Conservation (phyloP, 2,113 vertebrate species). For the Forbesichthys agassizii region DNA sequence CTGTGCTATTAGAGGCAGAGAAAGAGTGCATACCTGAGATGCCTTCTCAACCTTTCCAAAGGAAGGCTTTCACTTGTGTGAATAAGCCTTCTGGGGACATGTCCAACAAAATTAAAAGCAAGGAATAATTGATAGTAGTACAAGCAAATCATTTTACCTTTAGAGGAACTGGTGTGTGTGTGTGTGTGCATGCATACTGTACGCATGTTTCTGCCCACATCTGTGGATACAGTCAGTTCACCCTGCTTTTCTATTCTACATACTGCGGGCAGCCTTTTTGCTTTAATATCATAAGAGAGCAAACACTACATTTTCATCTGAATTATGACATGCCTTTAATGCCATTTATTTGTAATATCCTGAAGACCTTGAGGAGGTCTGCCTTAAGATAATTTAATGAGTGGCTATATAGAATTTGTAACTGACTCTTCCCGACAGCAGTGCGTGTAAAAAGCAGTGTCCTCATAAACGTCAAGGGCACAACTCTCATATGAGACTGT, state of each 20-base stretch:
- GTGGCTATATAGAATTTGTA: background rate
- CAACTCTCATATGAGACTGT: background rate
- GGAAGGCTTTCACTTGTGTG: too few relatives aligned
- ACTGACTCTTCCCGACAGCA: background rate
- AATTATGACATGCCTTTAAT: background rate
- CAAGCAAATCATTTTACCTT: too few relatives aligned
- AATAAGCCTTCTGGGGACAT: too few relatives aligned
- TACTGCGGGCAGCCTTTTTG: too few relatives aligned
- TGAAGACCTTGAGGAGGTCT: background rate
- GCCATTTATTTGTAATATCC: background rate
- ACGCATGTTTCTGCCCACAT: background rate
- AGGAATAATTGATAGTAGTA: too few relatives aligned
- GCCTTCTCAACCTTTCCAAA: too few relatives aligned
- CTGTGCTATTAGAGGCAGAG: too few relatives aligned
- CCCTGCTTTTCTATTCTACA: too few relatives aligned
- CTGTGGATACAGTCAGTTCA: background rate
- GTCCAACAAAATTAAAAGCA: too few relatives aligned
- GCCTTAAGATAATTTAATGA: background rate
- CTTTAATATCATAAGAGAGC: too few relatives aligned
- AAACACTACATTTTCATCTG: background rate
- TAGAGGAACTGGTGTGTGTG: background rate
- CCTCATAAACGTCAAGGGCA: slow-evolving; percentile 9
- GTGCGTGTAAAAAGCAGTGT: slow-evolving; percentile 1
- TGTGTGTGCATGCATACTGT: background rate
- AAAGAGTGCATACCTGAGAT: too few relatives aligned